Evolutionary conservation across 2,888 invertebrate genomes (phyloP).

Genomic region (Drosophila subquinaria): DNA sequence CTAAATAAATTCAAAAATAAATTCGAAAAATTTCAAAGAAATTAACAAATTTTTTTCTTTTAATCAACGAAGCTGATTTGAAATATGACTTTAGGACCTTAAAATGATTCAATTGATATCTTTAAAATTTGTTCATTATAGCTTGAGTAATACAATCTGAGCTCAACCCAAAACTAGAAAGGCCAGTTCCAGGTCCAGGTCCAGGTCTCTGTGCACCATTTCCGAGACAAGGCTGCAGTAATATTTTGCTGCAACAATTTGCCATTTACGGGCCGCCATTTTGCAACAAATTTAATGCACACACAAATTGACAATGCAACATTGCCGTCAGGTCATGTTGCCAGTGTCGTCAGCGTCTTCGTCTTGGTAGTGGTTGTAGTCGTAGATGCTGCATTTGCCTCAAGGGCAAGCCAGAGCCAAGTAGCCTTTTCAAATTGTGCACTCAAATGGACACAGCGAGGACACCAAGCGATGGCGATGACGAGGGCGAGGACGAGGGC

Average conservation of each 20-base stretch:
- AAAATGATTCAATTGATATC: neutral
- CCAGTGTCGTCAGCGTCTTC: slow-evolving; percentile 9
- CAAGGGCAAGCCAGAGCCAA: slow-evolving; percentile 66
- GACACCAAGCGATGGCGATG: slow-evolving; percentile 44
- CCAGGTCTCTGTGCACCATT: slow-evolving; percentile 11
- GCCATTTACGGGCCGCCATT: slow-evolving; percentile 43
- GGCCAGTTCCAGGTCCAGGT: neutral
- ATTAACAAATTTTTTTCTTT: slow-evolving; percentile 18
- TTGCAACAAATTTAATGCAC: slow-evolving; percentile 59
- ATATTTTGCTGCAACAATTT: slow-evolving; percentile 51
- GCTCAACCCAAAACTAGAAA: slow-evolving; percentile 4
- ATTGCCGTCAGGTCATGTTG: slow-evolving; percentile 24
- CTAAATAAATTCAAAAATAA: slow-evolving; percentile 60
- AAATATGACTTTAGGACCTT: neutral
- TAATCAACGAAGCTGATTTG: neutral
- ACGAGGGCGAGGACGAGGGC: slow-evolving; percentile 32
- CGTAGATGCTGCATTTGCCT: slow-evolving; percentile 46
- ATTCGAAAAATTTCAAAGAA: slow-evolving; percentile 62
- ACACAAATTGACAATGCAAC: slow-evolving; percentile 62
- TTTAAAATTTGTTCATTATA: neutral
- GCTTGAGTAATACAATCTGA: slow-evolving; percentile 4
- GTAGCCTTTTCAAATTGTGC: slow-evolving; percentile 81
- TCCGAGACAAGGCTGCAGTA: slow-evolving; percentile 18
- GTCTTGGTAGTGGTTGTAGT: slow-evolving; percentile 22
- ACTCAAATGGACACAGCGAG: slow-evolving; percentile 77